These are phyloP conservation scores for Aphis gossypii DNA, from an alignment of 1,140 invertebrate genomes.

Conservation along the genomic window DNA sequence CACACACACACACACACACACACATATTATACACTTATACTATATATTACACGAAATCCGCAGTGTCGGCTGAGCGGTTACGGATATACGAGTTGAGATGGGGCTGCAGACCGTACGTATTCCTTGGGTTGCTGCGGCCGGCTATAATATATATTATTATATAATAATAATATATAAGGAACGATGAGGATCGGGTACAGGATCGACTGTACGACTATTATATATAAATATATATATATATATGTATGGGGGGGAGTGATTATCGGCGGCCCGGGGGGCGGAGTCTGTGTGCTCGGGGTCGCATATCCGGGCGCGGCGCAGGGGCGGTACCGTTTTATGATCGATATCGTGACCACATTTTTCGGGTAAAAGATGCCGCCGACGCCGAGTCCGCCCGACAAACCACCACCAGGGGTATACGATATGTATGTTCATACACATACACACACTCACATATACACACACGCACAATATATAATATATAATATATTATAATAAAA, in stretches of 20 bases:
- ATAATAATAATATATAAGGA: background rate
- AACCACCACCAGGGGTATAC: background rate
- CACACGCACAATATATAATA: too few relatives aligned
- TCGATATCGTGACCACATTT: conserved; percentile 56
- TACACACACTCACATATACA: background rate
- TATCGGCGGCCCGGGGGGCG: conserved; percentile 28
- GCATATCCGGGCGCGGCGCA: conserved; percentile 48
- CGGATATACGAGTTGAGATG: background rate
- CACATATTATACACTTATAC: too few relatives aligned
- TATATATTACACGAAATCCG: background rate
- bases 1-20: too few relatives aligned
- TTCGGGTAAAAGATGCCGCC: conserved; percentile 41
- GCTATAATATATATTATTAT: background rate
- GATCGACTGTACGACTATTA: background rate
- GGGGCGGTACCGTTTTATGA: conserved; percentile 56
- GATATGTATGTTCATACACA: background rate
- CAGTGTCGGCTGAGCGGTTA: background rate
- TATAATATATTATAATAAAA: background rate
- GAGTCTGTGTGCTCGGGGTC: conserved; percentile 49
- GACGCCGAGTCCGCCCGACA: conserved; percentile 9
- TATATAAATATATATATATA: too few relatives aligned
- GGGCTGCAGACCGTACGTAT: background rate
- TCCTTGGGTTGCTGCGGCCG: background rate
- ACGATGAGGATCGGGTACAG: background rate
- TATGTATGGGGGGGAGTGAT: conserved; percentile 31